These are phyloP conservation scores for Conomelus anceps DNA, from an alignment of 2,888 invertebrate genomes.

Conservation along the genomic window DNA sequence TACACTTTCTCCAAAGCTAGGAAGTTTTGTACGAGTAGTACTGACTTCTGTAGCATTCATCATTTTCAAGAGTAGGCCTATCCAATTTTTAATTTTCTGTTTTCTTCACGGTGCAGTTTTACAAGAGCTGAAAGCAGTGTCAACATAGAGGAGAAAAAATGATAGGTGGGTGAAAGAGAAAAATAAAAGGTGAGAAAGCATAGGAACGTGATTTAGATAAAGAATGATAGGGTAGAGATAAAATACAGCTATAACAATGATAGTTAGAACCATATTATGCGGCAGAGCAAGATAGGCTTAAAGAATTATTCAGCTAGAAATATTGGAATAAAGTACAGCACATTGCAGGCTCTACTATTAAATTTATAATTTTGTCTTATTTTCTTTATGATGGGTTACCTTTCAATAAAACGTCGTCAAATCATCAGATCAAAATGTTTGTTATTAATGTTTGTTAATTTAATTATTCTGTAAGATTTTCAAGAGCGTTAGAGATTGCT, in stretches of 20 bases:
- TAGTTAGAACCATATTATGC: background rate
- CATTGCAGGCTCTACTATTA: too few species aligned
- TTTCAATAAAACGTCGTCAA: background rate
- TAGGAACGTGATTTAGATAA: too few species aligned
- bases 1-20: background rate
- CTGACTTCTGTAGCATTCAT: background rate
- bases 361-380: background rate
- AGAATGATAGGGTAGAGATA: background rate
- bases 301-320: background rate
- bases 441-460: too few species aligned
- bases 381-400: background rate
- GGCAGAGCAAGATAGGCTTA: background rate
- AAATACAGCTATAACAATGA: background rate
- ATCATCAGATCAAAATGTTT: too few species aligned
- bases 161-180: background rate
- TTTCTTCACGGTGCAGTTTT: background rate
- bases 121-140: background rate
- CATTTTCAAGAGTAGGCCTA: background rate
- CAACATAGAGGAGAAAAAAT: background rate
- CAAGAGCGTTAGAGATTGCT: too few species aligned
- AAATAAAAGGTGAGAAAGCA: too few species aligned
- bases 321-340: background rate
- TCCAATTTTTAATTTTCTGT: too few species aligned
- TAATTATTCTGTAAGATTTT: too few species aligned
- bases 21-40: background rate